Evolutionary conservation across 2,113 vertebrate species (phyloP).

Genomic region (Murina feae): DNA sequence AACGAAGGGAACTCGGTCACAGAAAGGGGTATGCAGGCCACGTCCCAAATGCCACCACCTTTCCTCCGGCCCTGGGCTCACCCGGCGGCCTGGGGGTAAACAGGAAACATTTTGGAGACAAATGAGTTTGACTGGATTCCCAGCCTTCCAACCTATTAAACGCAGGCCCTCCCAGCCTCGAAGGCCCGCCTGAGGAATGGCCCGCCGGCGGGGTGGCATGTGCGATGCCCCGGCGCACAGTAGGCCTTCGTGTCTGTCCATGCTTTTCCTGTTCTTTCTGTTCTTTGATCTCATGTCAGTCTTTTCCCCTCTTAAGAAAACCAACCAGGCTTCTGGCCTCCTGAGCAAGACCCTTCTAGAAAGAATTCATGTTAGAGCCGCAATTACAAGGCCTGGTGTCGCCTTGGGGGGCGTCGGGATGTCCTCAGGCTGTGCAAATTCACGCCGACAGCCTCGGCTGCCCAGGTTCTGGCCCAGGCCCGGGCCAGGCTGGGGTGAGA

Average conservation of each 20-base stretch:
- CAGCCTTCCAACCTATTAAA: neutral
- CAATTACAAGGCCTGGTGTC: neutral
- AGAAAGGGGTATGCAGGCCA: accelerated
- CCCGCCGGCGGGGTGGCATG: accelerated
- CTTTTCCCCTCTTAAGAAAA: neutral
- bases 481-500: neutral
- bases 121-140: neutral
- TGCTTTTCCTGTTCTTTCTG: neutral
- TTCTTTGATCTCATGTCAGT: neutral
- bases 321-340: neutral
- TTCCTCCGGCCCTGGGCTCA: neutral
- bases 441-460: neutral
- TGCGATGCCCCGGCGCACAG: neutral
- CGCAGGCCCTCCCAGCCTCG: neutral
- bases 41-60: accelerated
- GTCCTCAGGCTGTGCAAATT: neutral
- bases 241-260: neutral
- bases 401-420: neutral
- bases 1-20: neutral
- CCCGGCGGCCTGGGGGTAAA: neutral
- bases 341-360: neutral
- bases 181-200: neutral
- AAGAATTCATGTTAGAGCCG: neutral
- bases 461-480: neutral
- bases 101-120: neutral